phyloP scores from a whole-genome alignment of 2,888 invertebrate species.

The Dasypogon diadema region DNA sequence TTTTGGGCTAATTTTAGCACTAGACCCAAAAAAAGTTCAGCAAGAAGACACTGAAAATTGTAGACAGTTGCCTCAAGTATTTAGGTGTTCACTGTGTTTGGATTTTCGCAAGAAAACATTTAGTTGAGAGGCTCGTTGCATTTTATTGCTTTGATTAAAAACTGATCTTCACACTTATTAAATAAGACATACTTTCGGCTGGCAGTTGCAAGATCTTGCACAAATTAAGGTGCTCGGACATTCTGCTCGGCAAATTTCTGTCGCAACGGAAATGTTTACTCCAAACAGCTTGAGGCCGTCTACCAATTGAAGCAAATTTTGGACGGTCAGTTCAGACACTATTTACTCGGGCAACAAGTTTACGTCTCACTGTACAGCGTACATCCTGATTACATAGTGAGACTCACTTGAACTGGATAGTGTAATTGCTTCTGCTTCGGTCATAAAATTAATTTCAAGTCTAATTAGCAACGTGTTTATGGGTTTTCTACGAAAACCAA shows the following conservation, averaged over 20 bases:
- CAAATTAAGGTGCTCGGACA: no score
- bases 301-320: no score
- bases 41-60: constrained; percentile 34
- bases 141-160: background rate
- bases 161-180: no score
- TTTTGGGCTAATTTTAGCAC: constrained; percentile 40
- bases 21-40: constrained; percentile 14
- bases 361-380: no score
- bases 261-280: no score
- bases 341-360: no score
- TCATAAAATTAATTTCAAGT: constrained; percentile 5
- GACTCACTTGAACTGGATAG: constrained; percentile 9
- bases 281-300: no score
- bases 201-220: no score
- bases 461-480: constrained; percentile 10
- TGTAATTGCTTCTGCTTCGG: background rate
- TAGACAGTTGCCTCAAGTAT: constrained; percentile 28
- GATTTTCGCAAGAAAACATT: background rate
- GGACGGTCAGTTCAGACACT: no score
- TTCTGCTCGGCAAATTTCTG: no score
- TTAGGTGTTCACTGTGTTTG: constrained; percentile 19
- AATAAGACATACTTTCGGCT: no score
- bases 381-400: no score
- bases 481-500: background rate
- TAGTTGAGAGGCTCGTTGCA: background rate